These are phyloP conservation scores for Probaryconus sp. DNA, from an alignment of 1,140 invertebrate species.

Conservation along the genomic window DNA sequence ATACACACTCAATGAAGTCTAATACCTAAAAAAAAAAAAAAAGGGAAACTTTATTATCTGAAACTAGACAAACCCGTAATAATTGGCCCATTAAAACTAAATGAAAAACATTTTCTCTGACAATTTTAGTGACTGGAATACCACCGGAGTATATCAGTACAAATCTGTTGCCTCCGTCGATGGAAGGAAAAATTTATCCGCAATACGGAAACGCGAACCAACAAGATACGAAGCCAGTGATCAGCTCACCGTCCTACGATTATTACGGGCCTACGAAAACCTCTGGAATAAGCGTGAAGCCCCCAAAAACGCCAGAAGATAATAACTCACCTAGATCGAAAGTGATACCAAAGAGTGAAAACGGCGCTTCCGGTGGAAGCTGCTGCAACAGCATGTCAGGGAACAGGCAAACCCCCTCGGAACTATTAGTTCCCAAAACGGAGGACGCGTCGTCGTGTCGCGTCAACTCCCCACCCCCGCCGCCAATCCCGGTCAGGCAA, in stretches of 20 bases:
- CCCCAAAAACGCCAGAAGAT: constrained; percentile 80
- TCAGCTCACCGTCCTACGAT: constrained; percentile 74
- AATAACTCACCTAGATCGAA: constrained; percentile 54
- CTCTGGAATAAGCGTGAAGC: constrained; percentile 76
- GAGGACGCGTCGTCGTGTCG: constrained; percentile 77
- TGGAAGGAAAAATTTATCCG: constrained; percentile 74
- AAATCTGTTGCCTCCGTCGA: constrained; percentile 73
- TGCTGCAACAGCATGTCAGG: constrained; percentile 79
- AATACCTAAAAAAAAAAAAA: too few species aligned
- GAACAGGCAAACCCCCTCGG: constrained; percentile 70
- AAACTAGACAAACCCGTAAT: too few species aligned
- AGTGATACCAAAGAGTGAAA: constrained; percentile 79
- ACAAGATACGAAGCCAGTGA: constrained; percentile 73
- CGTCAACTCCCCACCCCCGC: constrained; percentile 75
- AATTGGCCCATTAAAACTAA: too few species aligned
- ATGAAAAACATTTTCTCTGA: neutral
- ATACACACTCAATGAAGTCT: too few species aligned
- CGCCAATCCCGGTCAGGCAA: constrained; percentile 74
- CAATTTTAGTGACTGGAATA: constrained; percentile 73
- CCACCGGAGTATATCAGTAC: constrained; percentile 76
- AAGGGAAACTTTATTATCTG: too few species aligned
- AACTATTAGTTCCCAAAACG: constrained; percentile 83
- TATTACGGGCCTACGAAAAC: constrained; percentile 73
- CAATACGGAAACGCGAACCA: constrained; percentile 66
- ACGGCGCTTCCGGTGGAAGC: constrained; percentile 69